These are phyloP conservation scores for Chaenodraco wilsoni DNA, from an alignment of 2,797 vertebrate genomes.

Conservation along the genomic window DNA sequence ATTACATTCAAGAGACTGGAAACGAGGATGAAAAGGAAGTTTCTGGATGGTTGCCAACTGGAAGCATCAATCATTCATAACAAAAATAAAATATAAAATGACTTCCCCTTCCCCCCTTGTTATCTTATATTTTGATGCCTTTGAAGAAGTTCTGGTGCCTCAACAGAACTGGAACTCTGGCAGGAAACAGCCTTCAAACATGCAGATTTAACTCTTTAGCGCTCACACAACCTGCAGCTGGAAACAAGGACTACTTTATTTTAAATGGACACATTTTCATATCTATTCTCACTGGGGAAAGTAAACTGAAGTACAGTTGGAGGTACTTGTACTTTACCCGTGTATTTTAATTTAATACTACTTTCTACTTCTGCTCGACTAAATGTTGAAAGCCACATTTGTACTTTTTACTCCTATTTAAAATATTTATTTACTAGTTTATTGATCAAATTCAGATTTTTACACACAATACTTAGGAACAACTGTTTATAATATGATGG, in stretches of 20 bases:
- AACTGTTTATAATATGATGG: too few relatives aligned
- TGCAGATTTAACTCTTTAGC: constrained; percentile 29
- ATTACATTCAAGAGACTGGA: constrained; percentile 35
- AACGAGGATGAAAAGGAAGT: constrained; percentile 48
- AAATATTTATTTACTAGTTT: too few relatives aligned
- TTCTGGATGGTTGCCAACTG: constrained; percentile 56
- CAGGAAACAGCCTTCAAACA: constrained; percentile 37
- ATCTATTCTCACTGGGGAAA: too few relatives aligned
- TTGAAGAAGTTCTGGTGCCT: constrained; percentile 63
- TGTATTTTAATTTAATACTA: too few relatives aligned
- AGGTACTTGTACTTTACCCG: too few relatives aligned
- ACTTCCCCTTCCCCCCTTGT: constrained; percentile 32
- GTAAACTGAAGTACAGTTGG: too few relatives aligned
- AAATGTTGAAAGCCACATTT: too few relatives aligned
- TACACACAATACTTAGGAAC: too few relatives aligned
- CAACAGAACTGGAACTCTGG: constrained; percentile 52
- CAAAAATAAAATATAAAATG: constrained; percentile 41
- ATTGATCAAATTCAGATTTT: too few relatives aligned
- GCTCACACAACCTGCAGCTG: constrained; percentile 14
- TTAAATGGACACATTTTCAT: neutral
- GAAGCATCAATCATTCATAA: constrained; percentile 65
- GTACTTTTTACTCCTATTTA: too few relatives aligned
- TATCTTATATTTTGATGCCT: constrained; percentile 59
- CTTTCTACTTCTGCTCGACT: too few relatives aligned
- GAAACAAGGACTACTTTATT: neutral